phyloP scores from a whole-genome alignment of 2,797 vertebrate genomes.

The Gadopsis marmoratus region DNA sequence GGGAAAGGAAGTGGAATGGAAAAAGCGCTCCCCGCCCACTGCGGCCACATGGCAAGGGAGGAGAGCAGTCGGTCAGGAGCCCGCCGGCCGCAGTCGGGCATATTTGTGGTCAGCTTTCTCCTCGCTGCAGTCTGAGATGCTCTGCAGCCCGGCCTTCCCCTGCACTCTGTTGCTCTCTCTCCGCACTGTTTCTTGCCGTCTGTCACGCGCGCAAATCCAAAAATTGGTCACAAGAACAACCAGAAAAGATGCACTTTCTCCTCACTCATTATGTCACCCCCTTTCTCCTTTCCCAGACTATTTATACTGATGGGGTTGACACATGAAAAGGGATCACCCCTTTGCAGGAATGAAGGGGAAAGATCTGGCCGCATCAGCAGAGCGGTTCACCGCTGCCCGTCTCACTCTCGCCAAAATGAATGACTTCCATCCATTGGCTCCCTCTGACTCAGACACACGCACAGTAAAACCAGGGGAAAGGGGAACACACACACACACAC shows the following conservation, averaged over 20 bases:
- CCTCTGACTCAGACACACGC: constrained; percentile 45
- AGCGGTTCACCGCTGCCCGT: constrained; percentile 72
- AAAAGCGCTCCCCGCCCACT: constrained; percentile 79
- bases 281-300: constrained; percentile 63
- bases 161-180: constrained; percentile 32
- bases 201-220: constrained; percentile 44
- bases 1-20: constrained; percentile 83
- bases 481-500: constrained; percentile 54
- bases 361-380: constrained; percentile 77
- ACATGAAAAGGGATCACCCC: constrained; percentile 70
- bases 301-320: constrained; percentile 69
- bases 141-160: constrained; percentile 39
- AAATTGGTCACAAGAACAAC: constrained; percentile 48
- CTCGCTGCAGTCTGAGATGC: constrained; percentile 68
- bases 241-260: constrained; percentile 67
- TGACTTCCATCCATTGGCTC: constrained; percentile 76
- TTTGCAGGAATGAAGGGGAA: constrained; percentile 57
- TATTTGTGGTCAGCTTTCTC: constrained; percentile 86
- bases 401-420: constrained; percentile 72
- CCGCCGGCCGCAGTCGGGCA: constrained; percentile 83
- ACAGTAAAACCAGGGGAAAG: constrained; percentile 63
- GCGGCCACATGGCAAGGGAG: constrained; percentile 80
- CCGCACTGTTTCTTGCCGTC: constrained; percentile 11
- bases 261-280: constrained; percentile 56
- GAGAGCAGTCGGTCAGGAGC: constrained; percentile 85